Base-by-base conservation (phyloP, 2,797 vertebrate genomes). In the Esox lucius region DNA sequence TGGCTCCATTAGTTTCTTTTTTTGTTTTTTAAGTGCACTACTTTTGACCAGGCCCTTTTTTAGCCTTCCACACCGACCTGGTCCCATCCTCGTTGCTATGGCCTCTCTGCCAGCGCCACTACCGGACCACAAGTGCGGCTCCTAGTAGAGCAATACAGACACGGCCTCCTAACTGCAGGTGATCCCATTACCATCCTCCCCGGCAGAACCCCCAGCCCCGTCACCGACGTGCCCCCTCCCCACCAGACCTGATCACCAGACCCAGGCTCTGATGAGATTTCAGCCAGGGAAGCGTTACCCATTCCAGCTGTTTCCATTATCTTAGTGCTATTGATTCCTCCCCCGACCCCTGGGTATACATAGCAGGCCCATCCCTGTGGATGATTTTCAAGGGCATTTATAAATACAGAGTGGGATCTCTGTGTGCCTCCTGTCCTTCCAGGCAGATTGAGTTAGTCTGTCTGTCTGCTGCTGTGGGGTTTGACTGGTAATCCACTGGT, bases 351-450 rank as follows among this genome's bases (percentile, higher is more conserved):
- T 22, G 70, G 79, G 53, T 83, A 75, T 75, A 59, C 75, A 73
- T 80, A 80, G 74, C 81, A 78, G 82, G 83, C 73, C 81, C 78
- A 80, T 81, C 13, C 15, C 51, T 19, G 3, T 87, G 88, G 87
- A 88, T 90, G 70, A 79, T 90, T 89, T 90, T 89, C 90, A 91
- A 88, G 87, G 89, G 74, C 84, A 73, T 91, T 88, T 86, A 80
- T 88, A 83, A 91, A 90, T 89, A 84, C 78, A 75, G 70, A 70
- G 75, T 71, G 73, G 73, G 71, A 62, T 69, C 22, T 24, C 35
- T 77, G 68, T 78, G 75, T 79, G 59, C 17, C 16, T 42, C 22
- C 53, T 56, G 53, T 56, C 19, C 46, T 70, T 72, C 70, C 76
- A 66, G 70, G 33, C 66, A 68, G 71, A 49, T 68, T 22, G 31